Evolutionary conservation across 2,888 invertebrate species (phyloP).

Genomic region (Lasioglossum figueresi): DNA sequence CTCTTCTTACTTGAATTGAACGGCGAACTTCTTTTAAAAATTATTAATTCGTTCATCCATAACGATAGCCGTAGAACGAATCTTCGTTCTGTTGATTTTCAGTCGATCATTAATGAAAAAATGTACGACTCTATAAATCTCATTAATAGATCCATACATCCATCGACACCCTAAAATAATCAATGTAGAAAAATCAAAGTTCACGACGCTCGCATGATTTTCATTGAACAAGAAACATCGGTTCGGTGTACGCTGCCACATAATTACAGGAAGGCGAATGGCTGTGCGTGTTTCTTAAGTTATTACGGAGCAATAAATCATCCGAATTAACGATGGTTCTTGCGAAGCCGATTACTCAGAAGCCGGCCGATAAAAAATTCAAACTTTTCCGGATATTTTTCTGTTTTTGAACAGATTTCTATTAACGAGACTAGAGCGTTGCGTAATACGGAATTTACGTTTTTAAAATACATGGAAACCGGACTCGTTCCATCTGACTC

Average conservation of each 20-base stretch:
- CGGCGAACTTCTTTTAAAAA: neutral
- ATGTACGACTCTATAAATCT: neutral
- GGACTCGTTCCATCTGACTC: slow-evolving; percentile 16
- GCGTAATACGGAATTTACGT: neutral
- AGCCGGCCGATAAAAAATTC: neutral
- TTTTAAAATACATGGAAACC: neutral
- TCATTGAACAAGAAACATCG: neutral
- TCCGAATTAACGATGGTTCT: neutral
- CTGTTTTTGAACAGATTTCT: neutral
- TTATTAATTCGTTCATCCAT: neutral
- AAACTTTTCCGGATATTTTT: neutral
- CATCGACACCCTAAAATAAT: neutral
- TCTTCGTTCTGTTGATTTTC: neutral
- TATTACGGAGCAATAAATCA: neutral
- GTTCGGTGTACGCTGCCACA: neutral
- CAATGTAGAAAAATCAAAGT: neutral
- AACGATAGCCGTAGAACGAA: neutral
- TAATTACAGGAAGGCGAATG: neutral
- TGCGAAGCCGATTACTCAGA: neutral
- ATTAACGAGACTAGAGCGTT: neutral
- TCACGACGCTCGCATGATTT: neutral
- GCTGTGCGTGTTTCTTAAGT: neutral
- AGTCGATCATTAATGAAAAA: neutral
- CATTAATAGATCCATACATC: neutral
- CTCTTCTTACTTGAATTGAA: neutral